Percentiles rank a stretch among this genome's conserved stretches.
Conservation (phyloP, 2,113 vertebrate genomes). For the Chaetodon trifascialis region DNA sequence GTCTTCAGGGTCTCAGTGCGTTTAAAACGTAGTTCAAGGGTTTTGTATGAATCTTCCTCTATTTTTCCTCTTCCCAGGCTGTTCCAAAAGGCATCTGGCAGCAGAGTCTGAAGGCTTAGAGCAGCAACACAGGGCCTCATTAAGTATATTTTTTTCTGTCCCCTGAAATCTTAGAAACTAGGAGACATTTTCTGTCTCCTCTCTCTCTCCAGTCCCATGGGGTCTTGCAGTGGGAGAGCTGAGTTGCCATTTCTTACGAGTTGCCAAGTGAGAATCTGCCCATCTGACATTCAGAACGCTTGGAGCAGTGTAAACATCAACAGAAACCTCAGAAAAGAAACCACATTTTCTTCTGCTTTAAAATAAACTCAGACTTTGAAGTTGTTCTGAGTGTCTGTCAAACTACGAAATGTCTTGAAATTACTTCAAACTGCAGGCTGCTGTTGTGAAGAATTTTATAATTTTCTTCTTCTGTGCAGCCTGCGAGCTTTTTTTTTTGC, state of each 20-base stretch:
- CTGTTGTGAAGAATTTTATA: conserved; percentile 8
- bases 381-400: not conserved
- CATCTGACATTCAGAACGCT: conserved; percentile 61
- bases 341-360: conserved; percentile 1
- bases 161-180: conserved; percentile 55
- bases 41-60: conserved; percentile 23
- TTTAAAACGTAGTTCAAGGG: conserved; percentile 34
- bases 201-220: conserved; percentile 41
- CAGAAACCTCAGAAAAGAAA: conserved; percentile 38
- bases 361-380: conserved; percentile 48
- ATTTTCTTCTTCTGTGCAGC: conserved; percentile 11
- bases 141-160: conserved; percentile 57
- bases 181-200: conserved; percentile 51
- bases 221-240: conserved; percentile 52
- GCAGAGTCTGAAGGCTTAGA: conserved; percentile 28
- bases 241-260: conserved; percentile 58
- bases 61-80: not conserved
- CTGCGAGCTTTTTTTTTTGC: conserved; percentile 12
- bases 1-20: conserved; percentile 10
- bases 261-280: conserved; percentile 62
- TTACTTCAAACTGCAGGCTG: conserved; percentile 9
- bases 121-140: conserved; percentile 48
- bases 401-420: conserved; percentile 32
- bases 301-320: conserved; percentile 51
- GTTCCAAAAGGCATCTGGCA: conserved; percentile 37